Conservation (phyloP, 2,888 invertebrate species). For the Heliconius ethilla region DNA sequence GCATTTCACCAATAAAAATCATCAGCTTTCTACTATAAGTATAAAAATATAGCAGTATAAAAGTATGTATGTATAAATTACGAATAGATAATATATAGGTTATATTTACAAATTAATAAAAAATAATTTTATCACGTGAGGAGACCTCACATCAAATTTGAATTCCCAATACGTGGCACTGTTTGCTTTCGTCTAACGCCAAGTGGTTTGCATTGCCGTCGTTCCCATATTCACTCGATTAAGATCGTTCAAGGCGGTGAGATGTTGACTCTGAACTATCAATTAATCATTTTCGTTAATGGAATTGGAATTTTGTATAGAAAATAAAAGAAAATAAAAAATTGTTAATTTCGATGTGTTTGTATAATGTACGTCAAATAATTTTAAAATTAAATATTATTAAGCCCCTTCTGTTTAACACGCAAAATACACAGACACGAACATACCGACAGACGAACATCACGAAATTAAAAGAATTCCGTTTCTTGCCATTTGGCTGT, state of each 20-base stretch:
- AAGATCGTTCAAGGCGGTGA: conserved; percentile 11
- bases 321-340: neutral
- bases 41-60: too few relatives aligned
- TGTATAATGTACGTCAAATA: too few relatives aligned
- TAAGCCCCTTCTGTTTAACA: neutral
- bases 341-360: too few relatives aligned
- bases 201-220: conserved; percentile 12
- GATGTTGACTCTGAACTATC: conserved; percentile 15
- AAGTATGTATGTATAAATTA: too few relatives aligned
- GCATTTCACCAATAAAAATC: too few relatives aligned
- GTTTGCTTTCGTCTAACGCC: conserved; percentile 20
- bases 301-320: neutral
- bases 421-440: neutral
- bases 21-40: too few relatives aligned
- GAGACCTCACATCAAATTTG: neutral
- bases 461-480: too few relatives aligned
- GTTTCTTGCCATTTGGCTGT: too few relatives aligned
- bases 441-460: too few relatives aligned
- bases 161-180: neutral
- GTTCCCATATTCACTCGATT: conserved; percentile 19
- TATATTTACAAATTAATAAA: too few relatives aligned
- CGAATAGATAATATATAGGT: neutral
- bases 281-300: conserved; percentile 9
- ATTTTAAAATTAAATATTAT: too few relatives aligned
- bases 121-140: neutral